Evolutionary conservation across 1,140 invertebrate species (phyloP), one percentile per base, ranked within the genome.

Genomic region (Choristoneura fumiferana): DNA sequence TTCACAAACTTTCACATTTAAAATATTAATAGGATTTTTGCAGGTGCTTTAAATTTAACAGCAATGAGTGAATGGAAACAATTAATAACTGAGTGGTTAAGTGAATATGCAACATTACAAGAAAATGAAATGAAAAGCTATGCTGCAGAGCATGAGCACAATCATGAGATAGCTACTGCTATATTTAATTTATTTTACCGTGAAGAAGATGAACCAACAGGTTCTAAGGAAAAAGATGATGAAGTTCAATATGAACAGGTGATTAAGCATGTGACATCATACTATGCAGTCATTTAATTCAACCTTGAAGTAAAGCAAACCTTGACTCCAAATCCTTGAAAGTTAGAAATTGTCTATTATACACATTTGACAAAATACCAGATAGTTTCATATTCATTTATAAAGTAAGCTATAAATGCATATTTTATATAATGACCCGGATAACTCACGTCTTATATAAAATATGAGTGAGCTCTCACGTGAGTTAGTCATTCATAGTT

Each of bases 141-240:
- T 90, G 93, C 94, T 12, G 93, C 91, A 38, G 94, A 94, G 68
- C 91, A 96, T 70, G 92, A 94, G 65, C 92, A 95, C 58, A 96
- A 96, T 84, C 93, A 94, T 79, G 95, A 96, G 79, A 93, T 97
- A 58, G 93, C 95, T 49, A 91, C 93, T 63, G 94, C 95, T 57
- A 89, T 88, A 45, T 88, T 88, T 56, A 84, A 81, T 57, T 70
- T 87, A 22, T 64, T 88, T 17, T 83, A 84, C 35, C 59, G 37
- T 64, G 80, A 83, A 54, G 68, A 78, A 38, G 78, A 81, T 36
- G 76, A 75, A 36, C 14, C 59, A 43, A 37, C 59, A 12, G 35
- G 13, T 55, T 62, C 49, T 18, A 65, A 61, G 29, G 76, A 74
- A 57, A 57, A 40, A 6, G 63, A 71, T 22, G 58, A 62, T 76